phyloP scores from a whole-genome alignment of 2,888 invertebrate genomes.

The Drosophila cracens region DNA sequence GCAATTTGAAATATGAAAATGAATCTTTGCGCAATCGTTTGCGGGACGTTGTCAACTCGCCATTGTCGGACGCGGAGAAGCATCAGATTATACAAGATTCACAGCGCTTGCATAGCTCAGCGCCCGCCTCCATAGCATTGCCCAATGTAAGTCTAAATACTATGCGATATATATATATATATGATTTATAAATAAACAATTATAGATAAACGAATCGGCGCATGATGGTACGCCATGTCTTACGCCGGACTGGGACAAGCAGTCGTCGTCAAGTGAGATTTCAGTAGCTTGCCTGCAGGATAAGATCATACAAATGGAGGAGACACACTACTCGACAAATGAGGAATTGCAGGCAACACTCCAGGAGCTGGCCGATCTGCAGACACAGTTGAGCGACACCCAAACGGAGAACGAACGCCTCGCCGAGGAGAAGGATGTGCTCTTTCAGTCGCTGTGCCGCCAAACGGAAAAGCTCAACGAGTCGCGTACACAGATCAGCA shows the following conservation, averaged over 20 bases:
- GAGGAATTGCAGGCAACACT: conserved; percentile 97
- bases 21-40: conserved; percentile 90
- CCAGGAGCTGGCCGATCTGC: conserved; percentile 95
- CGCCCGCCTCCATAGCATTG: conserved; percentile 89
- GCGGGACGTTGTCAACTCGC: conserved; percentile 92
- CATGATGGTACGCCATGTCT: conserved; percentile 88
- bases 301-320: conserved; percentile 89
- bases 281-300: conserved; percentile 97
- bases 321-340: conserved; percentile 90
- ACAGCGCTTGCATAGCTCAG: conserved; percentile 90
- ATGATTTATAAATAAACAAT: not conserved
- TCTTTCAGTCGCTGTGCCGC: conserved; percentile 95
- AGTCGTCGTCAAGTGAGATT: conserved; percentile 95
- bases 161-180: not conserved
- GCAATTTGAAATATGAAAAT: conserved; percentile 91
- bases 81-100: conserved; percentile 91
- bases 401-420: conserved; percentile 95
- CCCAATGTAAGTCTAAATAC: conserved; percentile 81
- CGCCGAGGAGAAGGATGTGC: conserved; percentile 94
- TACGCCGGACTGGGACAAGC: conserved; percentile 96
- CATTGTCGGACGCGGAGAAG: conserved; percentile 93
- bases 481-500: conserved; percentile 92
- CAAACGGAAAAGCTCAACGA: conserved; percentile 97
- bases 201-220: conserved; percentile 56
- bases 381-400: conserved; percentile 93